These are phyloP conservation scores for Apis cerana DNA, from an alignment of 1,140 invertebrate genomes.

Conservation along the genomic window DNA sequence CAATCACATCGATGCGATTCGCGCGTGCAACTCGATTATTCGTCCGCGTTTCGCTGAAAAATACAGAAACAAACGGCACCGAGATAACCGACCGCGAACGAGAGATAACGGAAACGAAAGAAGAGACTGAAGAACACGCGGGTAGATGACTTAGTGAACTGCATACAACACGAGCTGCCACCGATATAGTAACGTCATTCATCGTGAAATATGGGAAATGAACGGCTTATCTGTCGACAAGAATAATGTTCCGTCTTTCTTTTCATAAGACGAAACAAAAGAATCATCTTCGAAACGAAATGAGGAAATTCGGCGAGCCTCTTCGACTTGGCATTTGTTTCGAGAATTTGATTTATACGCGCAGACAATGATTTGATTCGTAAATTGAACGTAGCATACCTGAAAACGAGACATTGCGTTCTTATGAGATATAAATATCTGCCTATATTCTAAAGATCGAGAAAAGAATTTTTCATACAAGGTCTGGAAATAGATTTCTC, in stretches of 20 bases:
- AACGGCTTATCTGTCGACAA: constrained; percentile 42
- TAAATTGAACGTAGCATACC: background rate
- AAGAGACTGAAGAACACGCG: constrained; percentile 10
- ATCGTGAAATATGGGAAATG: constrained; percentile 33
- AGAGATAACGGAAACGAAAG: constrained; percentile 2
- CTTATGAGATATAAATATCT: background rate
- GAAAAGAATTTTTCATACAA: background rate
- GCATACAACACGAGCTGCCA: constrained; percentile 25
- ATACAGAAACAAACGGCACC: constrained; percentile 4
- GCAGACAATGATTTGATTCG: background rate
- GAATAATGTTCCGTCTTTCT: constrained; percentile 43
- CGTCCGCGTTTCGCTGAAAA: constrained; percentile 31
- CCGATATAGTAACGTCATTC: constrained; percentile 45
- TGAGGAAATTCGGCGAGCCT: background rate
- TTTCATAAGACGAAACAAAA: background rate
- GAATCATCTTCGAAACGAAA: background rate
- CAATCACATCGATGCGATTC: constrained; percentile 1
- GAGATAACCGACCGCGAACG: constrained; percentile 11
- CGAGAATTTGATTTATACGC: background rate
- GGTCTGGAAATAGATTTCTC: background rate
- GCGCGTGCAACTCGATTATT: constrained; percentile 29
- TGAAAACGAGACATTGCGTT: background rate
- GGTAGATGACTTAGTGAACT: constrained; percentile 16
- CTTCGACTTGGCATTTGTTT: background rate
- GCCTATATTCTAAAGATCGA: background rate